These are phyloP conservation scores for Cheilosia soror DNA, from an alignment of 2,888 invertebrate species.

Conservation along the genomic window DNA sequence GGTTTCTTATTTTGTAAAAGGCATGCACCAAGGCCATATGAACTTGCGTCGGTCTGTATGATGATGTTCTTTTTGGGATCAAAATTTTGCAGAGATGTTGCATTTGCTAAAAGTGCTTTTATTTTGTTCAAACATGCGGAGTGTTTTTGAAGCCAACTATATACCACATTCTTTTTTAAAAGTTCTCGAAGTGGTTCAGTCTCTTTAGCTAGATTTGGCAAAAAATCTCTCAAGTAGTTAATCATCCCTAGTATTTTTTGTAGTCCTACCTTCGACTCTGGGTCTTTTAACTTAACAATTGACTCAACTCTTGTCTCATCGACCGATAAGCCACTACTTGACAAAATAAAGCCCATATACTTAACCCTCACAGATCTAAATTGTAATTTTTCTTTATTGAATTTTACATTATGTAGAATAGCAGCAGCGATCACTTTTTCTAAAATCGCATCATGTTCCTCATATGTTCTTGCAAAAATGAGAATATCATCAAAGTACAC, in stretches of 20 bases:
- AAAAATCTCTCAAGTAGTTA: slow-evolving; percentile 71
- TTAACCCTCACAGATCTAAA: slow-evolving; percentile 17
- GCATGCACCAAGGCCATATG: slow-evolving; percentile 36
- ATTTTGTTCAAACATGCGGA: slow-evolving; percentile 6
- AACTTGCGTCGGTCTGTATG: slow-evolving; percentile 25
- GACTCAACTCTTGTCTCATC: slow-evolving; percentile 33
- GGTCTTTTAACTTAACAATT: slow-evolving; percentile 21
- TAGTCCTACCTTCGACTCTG: slow-evolving; percentile 35
- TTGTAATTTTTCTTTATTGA: slow-evolving; percentile 50
- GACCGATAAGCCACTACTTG: slow-evolving; percentile 16
- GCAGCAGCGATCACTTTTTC: slow-evolving; percentile 40
- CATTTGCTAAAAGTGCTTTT: slow-evolving; percentile 23
- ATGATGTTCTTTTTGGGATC: not conserved
- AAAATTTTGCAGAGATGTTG: slow-evolving; percentile 18
- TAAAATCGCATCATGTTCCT: slow-evolving; percentile 71
- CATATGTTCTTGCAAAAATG: slow-evolving; percentile 44
- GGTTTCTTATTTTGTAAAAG: slow-evolving; percentile 34
- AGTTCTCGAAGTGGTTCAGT: slow-evolving; percentile 48
- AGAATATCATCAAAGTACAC: slow-evolving; percentile 55
- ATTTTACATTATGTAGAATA: slow-evolving; percentile 37
- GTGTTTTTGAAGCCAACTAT: slow-evolving; percentile 18
- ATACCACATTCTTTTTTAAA: slow-evolving; percentile 19
- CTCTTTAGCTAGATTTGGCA: slow-evolving; percentile 63
- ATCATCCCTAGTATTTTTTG: slow-evolving; percentile 45
- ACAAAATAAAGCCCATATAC: slow-evolving; percentile 42